Conservation (phyloP, 2,113 vertebrate genomes). For the Asarcornis scutulata region DNA sequence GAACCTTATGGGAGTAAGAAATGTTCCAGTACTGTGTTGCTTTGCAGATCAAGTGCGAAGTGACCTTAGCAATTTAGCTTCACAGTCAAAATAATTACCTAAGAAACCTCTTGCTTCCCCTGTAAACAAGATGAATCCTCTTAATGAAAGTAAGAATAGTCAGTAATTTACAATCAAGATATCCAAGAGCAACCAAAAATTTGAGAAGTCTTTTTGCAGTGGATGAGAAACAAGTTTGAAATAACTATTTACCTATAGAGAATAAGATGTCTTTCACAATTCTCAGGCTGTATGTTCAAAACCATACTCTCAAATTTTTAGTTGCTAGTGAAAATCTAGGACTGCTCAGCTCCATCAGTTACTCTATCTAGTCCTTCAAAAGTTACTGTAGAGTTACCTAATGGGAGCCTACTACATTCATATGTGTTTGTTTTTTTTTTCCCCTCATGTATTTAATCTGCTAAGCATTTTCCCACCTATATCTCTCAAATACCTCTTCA, state of each 20-base stretch:
- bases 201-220: neutral
- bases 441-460: neutral
- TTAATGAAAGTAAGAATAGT: neutral
- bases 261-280: neutral
- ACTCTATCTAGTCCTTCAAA: neutral
- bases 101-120: accelerated
- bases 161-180: neutral
- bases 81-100: neutral
- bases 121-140: neutral
- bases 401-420: accelerated
- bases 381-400: accelerated
- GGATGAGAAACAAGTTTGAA: neutral
- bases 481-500: neutral
- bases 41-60: neutral
- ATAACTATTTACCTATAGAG: neutral
- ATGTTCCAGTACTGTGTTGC: accelerated
- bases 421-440: too few relatives aligned
- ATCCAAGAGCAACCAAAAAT: neutral
- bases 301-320: neutral
- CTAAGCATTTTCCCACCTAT: neutral
- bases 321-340: neutral
- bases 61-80: neutral
- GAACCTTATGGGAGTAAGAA: neutral
- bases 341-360: neutral
- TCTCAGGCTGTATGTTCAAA: neutral